Evolutionary conservation across 2,113 vertebrate species (phyloP).

Genomic region (Gallinago paraguaiae): DNA sequence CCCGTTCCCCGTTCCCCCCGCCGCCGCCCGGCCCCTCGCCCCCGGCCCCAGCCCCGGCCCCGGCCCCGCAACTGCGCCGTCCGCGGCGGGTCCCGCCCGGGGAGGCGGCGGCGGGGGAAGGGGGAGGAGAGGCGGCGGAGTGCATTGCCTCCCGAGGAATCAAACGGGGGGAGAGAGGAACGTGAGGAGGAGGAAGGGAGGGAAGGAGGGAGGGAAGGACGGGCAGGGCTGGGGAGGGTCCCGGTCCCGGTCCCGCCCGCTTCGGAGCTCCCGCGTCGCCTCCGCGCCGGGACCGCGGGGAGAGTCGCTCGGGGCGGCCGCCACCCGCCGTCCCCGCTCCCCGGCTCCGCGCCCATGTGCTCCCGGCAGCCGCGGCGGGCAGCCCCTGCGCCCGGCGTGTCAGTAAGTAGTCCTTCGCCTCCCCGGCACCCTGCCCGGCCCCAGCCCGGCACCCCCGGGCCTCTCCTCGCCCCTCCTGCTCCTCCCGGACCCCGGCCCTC

Average conservation of each 20-base stretch:
- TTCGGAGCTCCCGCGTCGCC: neutral
- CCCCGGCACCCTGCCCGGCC: neutral
- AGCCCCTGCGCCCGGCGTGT: neutral
- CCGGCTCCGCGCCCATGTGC: neutral
- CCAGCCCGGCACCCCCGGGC: neutral
- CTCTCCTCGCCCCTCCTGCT: neutral
- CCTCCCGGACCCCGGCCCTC: neutral
- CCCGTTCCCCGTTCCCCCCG: neutral
- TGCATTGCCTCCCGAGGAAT: neutral
- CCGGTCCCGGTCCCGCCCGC: neutral
- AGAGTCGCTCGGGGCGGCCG: neutral
- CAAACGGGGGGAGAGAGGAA: neutral
- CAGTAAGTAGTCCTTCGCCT: slow-evolving; percentile 20
- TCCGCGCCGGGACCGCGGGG: neutral
- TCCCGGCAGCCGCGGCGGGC: neutral
- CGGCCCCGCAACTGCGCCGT: neutral
- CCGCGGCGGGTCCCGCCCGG: slow-evolving; percentile 5
- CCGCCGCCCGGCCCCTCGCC: neutral
- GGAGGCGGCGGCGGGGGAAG: neutral
- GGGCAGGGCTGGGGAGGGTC: neutral
- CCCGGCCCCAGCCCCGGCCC: neutral
- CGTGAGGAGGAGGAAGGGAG: neutral
- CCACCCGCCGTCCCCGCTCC: neutral
- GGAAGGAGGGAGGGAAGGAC: neutral
- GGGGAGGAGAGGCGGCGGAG: slow-evolving; percentile 4